A percentile compares a stretch with the other conserved stretches of the same genome.
Conservation (phyloP, 2,797 vertebrate genomes). For the Smutsia gigantea region DNA sequence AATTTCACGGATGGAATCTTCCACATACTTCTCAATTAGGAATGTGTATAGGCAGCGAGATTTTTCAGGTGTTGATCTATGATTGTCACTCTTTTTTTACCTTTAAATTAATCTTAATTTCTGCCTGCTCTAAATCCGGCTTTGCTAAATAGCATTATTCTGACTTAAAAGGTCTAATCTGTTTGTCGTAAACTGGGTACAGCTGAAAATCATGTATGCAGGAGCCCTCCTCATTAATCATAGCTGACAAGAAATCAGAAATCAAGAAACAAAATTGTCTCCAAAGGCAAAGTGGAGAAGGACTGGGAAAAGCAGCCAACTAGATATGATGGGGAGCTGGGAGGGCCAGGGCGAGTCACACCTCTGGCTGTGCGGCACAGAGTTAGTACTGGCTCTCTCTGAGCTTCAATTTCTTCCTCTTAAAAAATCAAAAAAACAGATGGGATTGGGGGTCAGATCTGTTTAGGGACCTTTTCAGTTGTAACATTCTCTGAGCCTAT, state of each 20-base stretch:
- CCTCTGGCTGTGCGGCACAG: background rate
- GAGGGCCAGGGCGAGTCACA: too few relatives aligned
- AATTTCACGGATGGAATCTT: conserved; percentile 78
- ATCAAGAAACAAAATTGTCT: conserved; percentile 77
- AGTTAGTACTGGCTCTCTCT: background rate
- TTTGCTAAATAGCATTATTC: conserved; percentile 79
- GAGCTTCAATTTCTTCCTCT: background rate
- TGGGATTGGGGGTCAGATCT: background rate
- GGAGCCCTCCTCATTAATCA: conserved; percentile 73
- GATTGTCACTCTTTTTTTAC: conserved; percentile 62
- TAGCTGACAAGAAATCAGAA: conserved; percentile 80
- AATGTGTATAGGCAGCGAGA: conserved; percentile 49
- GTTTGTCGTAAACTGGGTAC: conserved; percentile 74
- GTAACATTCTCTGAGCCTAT: background rate
- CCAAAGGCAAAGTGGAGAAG: conserved; percentile 45
- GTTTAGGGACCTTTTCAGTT: background rate
- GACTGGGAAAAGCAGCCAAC: background rate
- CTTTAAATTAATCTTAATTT: conserved; percentile 82
- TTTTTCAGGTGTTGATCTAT: conserved; percentile 77
- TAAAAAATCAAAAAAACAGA: background rate
- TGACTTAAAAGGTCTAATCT: conserved; percentile 79
- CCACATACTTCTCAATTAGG: conserved; percentile 80
- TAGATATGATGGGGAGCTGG: background rate
- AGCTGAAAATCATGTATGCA: conserved; percentile 63
- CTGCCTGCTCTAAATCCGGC: conserved; percentile 68